These are phyloP conservation scores for Oceanites oceanicus DNA, from an alignment of 2,113 vertebrate species.

Conservation along the genomic window DNA sequence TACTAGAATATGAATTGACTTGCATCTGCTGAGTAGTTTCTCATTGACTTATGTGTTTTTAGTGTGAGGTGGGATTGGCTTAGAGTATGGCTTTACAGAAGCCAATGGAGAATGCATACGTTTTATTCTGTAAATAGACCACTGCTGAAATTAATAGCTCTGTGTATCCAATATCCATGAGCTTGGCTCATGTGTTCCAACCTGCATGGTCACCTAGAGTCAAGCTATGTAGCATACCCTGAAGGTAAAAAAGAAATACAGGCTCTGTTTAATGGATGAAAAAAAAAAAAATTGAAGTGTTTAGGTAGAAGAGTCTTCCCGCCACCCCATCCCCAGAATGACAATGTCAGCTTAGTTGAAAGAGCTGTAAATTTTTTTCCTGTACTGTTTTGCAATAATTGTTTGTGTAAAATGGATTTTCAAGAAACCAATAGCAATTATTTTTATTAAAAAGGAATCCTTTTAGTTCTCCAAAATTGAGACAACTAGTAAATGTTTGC, in stretches of 20 bases:
- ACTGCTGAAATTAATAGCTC: not conserved
- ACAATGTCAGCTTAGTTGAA: not conserved
- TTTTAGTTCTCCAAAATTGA: not conserved
- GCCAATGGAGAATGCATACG: not conserved
- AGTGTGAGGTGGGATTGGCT: not conserved
- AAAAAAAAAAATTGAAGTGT: not conserved
- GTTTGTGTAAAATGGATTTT: not conserved
- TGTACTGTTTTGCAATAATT: not conserved
- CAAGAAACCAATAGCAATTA: not conserved
- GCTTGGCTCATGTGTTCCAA: not conserved
- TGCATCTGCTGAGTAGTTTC: not conserved
- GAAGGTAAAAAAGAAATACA: not conserved
- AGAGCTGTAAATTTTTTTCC: not conserved
- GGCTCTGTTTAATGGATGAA: not conserved
- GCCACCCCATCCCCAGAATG: not conserved
- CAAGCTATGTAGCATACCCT: not conserved
- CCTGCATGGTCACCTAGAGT: not conserved
- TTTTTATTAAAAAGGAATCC: not conserved
- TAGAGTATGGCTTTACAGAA: not conserved
- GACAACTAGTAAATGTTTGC: not conserved
- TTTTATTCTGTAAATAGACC: not conserved
- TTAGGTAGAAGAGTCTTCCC: not conserved
- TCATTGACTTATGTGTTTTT: fast-evolving
- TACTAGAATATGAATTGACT: not conserved
- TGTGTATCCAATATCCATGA: not conserved